phyloP scores from a whole-genome alignment of 35 echinoderm and acorn worm species.

The Apostichopus californicus region DNA sequence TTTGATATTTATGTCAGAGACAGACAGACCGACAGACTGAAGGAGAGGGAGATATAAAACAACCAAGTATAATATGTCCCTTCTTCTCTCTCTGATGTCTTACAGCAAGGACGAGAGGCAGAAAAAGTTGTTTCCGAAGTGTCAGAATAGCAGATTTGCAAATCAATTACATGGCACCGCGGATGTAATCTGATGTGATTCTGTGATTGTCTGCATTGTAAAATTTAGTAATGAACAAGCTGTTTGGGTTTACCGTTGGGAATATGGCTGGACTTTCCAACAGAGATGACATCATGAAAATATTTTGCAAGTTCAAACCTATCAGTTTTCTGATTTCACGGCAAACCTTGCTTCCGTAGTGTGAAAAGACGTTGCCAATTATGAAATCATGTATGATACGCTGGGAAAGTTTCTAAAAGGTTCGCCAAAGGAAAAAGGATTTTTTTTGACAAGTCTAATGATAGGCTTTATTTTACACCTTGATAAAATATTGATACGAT shows the following conservation, averaged over 20 bases:
- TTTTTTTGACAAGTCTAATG: not conserved
- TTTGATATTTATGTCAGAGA: too few species aligned
- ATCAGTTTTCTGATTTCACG: not conserved
- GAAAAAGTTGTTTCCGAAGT: not conserved
- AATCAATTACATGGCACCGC: constrained; percentile 30
- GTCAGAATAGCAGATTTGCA: constrained; percentile 30
- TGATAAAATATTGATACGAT: not conserved
- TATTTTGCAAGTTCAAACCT: not conserved
- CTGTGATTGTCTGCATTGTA: not conserved
- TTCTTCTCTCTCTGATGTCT: too few species aligned
- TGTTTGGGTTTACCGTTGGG: not conserved
- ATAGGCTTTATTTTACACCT: not conserved
- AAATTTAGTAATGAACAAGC: constrained; percentile 1
- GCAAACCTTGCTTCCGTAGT: not conserved
- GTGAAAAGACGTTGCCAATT: not conserved
- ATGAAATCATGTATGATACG: not conserved
- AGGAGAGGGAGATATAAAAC: too few species aligned
- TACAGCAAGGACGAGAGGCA: not conserved
- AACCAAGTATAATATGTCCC: too few species aligned
- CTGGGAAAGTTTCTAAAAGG: not conserved
- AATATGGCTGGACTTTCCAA: not conserved
- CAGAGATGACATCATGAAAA: not conserved
- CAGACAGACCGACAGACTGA: too few species aligned
- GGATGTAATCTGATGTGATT: constrained; percentile 10
- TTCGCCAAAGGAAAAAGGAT: not conserved